Evolutionary conservation across 2,113 vertebrate genomes (phyloP).

Genomic region (Lophochroa leadbeateri): DNA sequence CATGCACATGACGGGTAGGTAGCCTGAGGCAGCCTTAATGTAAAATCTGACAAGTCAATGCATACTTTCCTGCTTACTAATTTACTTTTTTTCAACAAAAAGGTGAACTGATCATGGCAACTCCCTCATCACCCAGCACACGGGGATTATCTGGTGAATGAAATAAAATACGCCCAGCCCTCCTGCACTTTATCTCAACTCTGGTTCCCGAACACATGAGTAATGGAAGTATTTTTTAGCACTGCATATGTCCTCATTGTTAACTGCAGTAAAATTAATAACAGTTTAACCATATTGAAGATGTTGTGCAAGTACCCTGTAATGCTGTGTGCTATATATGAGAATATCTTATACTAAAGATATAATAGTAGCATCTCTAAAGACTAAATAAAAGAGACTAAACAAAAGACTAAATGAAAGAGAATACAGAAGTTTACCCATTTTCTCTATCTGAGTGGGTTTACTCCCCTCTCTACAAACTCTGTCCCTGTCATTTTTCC

Average conservation of each 20-base stretch:
- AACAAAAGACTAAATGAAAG: background rate
- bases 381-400: background rate
- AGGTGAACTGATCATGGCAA: background rate
- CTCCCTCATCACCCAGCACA: background rate
- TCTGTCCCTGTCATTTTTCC: background rate
- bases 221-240: background rate
- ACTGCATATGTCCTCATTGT: background rate
- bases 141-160: background rate
- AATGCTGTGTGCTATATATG: background rate
- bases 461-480: background rate
- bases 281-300: background rate
- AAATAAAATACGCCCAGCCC: background rate
- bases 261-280: background rate
- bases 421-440: background rate
- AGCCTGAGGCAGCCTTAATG: background rate
- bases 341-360: background rate
- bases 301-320: background rate
- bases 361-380: background rate
- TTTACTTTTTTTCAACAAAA: background rate
- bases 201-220: background rate
- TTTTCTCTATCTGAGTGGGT: background rate
- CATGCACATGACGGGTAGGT: background rate
- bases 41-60: slow-evolving; percentile 8
- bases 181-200: slow-evolving; percentile 13
- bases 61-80: slow-evolving; percentile 23